Base-by-base conservation (phyloP, 2,113 vertebrate species). In the Forbesichthys agassizii region DNA sequence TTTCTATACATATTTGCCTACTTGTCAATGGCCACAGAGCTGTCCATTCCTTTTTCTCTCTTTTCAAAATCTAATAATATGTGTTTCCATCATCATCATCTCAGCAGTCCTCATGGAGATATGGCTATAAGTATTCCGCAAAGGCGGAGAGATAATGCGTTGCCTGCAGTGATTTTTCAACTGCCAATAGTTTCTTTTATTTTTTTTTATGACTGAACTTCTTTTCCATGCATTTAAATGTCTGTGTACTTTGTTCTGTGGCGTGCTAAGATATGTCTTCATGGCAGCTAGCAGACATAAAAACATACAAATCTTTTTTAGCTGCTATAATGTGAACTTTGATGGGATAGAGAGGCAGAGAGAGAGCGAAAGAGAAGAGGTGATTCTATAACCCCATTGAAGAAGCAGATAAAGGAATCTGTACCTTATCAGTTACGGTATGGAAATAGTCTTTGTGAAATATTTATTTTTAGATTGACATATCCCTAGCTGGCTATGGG, bases 21-120 rank as follows among this genome's bases (percentile, higher is more conserved):
- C 11, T 52, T 11, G 36, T 42, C 77, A 80, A 58, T 9, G 1
- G 51, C 61, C 69, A 62, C 66, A 78, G 68, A 69, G 47, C 27
- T 53, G 48, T 79, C 69, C 49, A n/a, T 47, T 70, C 48, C 62
- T 72, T 59, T 42, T 2, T 77, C 56, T 56, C 13, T 51, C 53
- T 46, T 27, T 54, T 54, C 55, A 60, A 64, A 68, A 75, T 48
- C 27, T 27, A 27, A 54, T 59, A 75, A 73, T 75, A 18, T 66
- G 77, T 85, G 79, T 71, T 82, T 83, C 70, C 55, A 68, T 78
- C 76, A 77, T 74, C 55, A 69, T 78, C 76, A 77, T 74, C 60
- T 69, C 16, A 1, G 27, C 33, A 46, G 61, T 76, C 61, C 71
- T 69, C 72, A 33, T 75, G 71, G 58, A 77, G 51, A 83, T 82